phyloP scores from a whole-genome alignment of 2,113 vertebrate genomes.

The Myiozetetes cayanensis region DNA sequence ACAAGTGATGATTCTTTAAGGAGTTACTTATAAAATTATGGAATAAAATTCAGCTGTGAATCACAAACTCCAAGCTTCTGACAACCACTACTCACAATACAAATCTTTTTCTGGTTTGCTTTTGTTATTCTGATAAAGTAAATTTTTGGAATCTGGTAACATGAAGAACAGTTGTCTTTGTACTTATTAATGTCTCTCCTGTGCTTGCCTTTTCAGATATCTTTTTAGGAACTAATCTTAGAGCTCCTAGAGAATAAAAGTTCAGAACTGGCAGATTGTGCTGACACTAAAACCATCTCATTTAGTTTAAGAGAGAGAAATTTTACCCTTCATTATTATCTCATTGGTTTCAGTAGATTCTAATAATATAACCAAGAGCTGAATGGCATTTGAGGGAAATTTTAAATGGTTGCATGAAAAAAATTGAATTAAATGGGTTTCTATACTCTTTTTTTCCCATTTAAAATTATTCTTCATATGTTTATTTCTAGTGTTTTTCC shows the following conservation, averaged over 20 bases:
- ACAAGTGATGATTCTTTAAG: neutral
- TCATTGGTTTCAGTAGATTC: neutral
- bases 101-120: neutral
- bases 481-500: neutral
- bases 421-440: neutral
- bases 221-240: neutral
- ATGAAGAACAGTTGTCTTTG: neutral
- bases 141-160: neutral
- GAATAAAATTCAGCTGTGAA: neutral
- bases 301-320: neutral
- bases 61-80: neutral
- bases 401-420: neutral
- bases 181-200: neutral
- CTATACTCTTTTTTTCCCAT: neutral
- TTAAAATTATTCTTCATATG: neutral
- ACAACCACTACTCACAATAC: neutral
- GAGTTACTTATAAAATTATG: neutral
- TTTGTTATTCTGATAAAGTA: neutral
- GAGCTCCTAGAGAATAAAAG: neutral
- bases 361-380: neutral
- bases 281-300: neutral
- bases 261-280: neutral
- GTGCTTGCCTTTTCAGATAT: neutral
- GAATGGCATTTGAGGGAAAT: neutral
- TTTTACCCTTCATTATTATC: neutral